phyloP scores from a whole-genome alignment of 2,113 vertebrate species.

The Ailuropoda melanoleuca region DNA sequence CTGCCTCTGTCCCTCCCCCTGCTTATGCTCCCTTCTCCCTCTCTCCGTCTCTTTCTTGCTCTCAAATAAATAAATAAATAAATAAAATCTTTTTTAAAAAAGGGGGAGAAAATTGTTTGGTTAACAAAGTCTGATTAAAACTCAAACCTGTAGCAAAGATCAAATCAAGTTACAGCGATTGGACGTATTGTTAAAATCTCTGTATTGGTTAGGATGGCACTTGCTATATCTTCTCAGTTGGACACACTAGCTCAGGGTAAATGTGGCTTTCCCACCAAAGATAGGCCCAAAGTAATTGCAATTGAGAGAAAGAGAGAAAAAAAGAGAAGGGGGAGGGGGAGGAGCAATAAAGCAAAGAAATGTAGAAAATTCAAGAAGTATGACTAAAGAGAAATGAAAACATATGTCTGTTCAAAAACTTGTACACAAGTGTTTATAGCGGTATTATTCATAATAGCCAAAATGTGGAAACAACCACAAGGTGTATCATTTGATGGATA shows the following conservation, averaged over 20 bases:
- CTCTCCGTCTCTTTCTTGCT: neutral
- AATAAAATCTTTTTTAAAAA: neutral
- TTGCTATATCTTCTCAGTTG: neutral
- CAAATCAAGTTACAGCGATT: neutral
- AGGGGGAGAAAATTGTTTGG: neutral
- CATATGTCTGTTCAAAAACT: neutral
- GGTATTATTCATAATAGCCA: neutral
- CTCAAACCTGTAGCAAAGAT: neutral
- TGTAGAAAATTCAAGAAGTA: neutral
- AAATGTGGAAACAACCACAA: neutral
- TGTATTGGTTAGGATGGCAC: neutral
- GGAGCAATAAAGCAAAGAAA: neutral
- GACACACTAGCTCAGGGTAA: neutral
- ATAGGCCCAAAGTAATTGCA: neutral
- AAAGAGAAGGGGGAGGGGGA: too few species aligned
- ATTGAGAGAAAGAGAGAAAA: neutral
- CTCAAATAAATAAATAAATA: neutral
- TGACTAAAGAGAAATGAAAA: constrained; percentile 7
- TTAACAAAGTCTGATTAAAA: neutral
- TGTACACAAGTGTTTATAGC: neutral
- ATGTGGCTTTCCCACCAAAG: neutral
- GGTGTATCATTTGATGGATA: neutral
- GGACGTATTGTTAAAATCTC: neutral
- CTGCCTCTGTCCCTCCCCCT: neutral
- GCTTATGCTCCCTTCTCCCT: neutral